These are phyloP conservation scores for Nemopilema nomurai DNA, from an alignment of 30 jellyfish, hydroid and myxozoan genomes.

Conservation along the genomic window DNA sequence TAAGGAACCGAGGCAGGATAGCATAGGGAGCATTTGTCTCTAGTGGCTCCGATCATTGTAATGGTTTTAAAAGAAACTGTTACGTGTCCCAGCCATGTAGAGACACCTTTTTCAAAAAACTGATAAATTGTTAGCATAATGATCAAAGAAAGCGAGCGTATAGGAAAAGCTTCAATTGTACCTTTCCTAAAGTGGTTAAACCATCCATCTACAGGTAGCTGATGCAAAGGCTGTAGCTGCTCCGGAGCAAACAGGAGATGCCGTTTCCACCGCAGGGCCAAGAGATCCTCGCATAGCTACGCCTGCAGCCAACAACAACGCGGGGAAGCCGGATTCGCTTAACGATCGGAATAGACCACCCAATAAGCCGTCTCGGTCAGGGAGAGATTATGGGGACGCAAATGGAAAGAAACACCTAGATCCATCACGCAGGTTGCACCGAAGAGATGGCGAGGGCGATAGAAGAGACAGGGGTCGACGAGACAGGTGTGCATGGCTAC, in stretches of 20 bases:
- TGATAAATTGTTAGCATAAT: background rate
- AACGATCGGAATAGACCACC: slow-evolving; percentile 3
- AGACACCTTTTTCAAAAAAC: background rate
- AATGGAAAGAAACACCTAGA: slow-evolving; percentile 36
- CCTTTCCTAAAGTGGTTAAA: no score
- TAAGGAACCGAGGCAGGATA: no score
- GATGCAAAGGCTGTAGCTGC: background rate
- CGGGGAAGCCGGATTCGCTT: slow-evolving; percentile 33
- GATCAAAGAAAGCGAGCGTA: no score
- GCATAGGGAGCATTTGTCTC: no score
- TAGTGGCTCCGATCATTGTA: no score
- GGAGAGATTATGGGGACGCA: slow-evolving; percentile 35
- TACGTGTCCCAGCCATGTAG: no score
- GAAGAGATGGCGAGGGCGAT: slow-evolving; percentile 41
- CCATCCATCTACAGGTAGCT: background rate
- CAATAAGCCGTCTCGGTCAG: slow-evolving; percentile 18
- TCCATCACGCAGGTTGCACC: slow-evolving; percentile 24
- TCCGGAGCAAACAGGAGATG: background rate
- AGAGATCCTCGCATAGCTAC: slow-evolving; percentile 34
- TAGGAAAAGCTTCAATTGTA: no score
- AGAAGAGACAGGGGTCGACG: slow-evolving; percentile 55
- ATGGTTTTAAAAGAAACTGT: no score
- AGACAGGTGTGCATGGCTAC: slow-evolving; percentile 50
- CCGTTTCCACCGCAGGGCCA: background rate
- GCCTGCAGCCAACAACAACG: slow-evolving; percentile 17